Conservation (phyloP, 2,797 vertebrate species). For the Coregonus sp. region DNA sequence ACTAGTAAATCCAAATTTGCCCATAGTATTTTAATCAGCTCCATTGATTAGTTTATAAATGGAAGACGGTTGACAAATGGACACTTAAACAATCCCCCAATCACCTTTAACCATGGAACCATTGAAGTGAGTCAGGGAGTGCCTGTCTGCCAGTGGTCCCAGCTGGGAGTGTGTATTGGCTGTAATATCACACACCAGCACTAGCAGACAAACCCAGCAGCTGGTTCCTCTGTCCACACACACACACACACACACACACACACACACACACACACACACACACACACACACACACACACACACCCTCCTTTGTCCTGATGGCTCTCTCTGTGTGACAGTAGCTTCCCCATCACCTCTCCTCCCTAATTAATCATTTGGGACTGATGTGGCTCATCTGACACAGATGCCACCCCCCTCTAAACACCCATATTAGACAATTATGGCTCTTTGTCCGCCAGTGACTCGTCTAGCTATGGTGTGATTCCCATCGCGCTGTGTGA, state of each 20-base stretch:
- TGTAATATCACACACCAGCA: constrained; percentile 40
- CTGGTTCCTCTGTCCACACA: constrained; percentile 53
- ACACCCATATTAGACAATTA: constrained; percentile 48
- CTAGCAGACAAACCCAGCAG: constrained; percentile 51
- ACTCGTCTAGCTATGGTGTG: background rate
- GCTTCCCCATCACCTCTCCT: constrained; percentile 19
- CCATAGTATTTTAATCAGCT: constrained; percentile 26
- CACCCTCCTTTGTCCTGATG: too few species aligned
- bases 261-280: too few species aligned
- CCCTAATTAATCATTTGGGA: constrained; percentile 61
- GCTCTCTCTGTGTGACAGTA: too few species aligned
- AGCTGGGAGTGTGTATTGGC: constrained; percentile 63
- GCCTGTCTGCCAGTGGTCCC: constrained; percentile 54
- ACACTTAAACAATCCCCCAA: too few species aligned
- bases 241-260: too few species aligned
- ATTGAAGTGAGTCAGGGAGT: constrained; percentile 38
- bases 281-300: too few species aligned
- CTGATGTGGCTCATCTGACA: constrained; percentile 62
- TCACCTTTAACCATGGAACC: constrained; percentile 26
- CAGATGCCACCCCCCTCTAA: constrained; percentile 63
- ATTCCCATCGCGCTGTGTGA: background rate
- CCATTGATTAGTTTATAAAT: constrained; percentile 36
- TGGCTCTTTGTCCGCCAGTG: constrained; percentile 13
- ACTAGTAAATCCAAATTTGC: constrained; percentile 13
- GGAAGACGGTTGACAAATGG: constrained; percentile 4